phyloP scores from a whole-genome alignment of 2,888 invertebrate species.

The Philopedon plagiatum region DNA sequence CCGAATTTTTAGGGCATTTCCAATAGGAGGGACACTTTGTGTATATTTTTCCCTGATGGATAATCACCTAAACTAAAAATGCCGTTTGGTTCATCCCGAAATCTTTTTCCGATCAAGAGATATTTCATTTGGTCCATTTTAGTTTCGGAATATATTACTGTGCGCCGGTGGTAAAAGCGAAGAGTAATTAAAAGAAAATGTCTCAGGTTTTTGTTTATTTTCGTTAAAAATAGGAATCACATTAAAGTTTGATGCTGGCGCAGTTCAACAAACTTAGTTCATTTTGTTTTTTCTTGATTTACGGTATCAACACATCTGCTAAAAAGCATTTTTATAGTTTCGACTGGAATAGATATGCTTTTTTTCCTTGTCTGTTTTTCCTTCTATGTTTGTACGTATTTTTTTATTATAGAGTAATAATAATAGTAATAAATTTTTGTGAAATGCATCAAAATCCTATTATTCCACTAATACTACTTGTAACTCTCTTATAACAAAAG shows the following conservation, averaged over 20 bases:
- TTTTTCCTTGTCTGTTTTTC: slow-evolving; percentile 22
- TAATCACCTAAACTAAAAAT: too few relatives aligned
- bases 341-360: slow-evolving; percentile 18
- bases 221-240: slow-evolving; percentile 46
- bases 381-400: slow-evolving; percentile 14
- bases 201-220: slow-evolving; percentile 42
- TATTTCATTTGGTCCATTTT: too few relatives aligned
- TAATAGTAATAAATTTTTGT: background rate
- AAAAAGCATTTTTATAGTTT: background rate
- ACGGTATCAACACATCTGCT: slow-evolving; percentile 17
- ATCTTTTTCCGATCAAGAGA: too few relatives aligned
- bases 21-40: too few relatives aligned
- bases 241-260: slow-evolving; percentile 30
- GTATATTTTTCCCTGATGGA: too few relatives aligned
- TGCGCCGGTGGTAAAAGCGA: slow-evolving; percentile 2
- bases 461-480: background rate
- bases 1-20: too few relatives aligned
- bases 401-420: background rate
- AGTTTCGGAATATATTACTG: too few relatives aligned
- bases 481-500: too few relatives aligned
- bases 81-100: too few relatives aligned
- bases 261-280: slow-evolving; percentile 44
- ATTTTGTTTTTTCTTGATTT: slow-evolving; percentile 23
- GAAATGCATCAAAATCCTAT: too few relatives aligned
- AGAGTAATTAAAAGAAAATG: slow-evolving; percentile 43